Base-by-base conservation (phyloP, 1,140 invertebrate genomes). In the Anthonomus grandis region DNA sequence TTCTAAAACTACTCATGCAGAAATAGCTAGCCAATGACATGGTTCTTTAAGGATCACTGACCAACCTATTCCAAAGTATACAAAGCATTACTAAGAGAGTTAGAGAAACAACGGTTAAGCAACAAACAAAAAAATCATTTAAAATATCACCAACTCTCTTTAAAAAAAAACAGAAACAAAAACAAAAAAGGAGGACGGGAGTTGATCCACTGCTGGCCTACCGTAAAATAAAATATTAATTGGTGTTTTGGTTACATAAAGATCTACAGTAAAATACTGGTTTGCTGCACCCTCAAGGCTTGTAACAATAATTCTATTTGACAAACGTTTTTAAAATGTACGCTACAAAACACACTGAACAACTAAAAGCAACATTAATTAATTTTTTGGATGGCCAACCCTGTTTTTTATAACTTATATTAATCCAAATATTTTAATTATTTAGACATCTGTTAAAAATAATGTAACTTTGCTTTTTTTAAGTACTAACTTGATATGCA, bases 131-230 rank as follows among this genome's bases (percentile, higher is more conserved):
- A 5, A 21, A 41, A 15, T 38, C 63, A 59, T 68, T 68, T 68
- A 72, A 70, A 69, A 64, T 70, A 71, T 70, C 68, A 71, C 67
- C 67, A 69, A 70, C 61, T 70, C 49, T 64, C 63, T 62, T 59
- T 47, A 59, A 59, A 8, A 54, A 60, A 62, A 49, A 66, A 57
- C 48, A 21, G 61, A 60, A 66, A 63, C 38, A 62, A 66, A 63
- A n/a, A n/a, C n/a, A n/a, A n/a, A n/a, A n/a, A 68, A 47, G 25
- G 57, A 56, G 62, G 60, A 68, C 61, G 54, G 66, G 64, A 67
- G 63, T 66, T 55, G 54, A 64, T 66, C 65, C 64, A 66, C 65
- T 67, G 62, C 55, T 63, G 66, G 60, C 49, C 61, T 62, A 59
- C 41, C n/a, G n/a, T 47, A 23, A 47, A 3, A 37, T 36, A 51